Evolutionary conservation across 2,113 vertebrate species (phyloP).

Genomic region (Danio rerio): DNA sequence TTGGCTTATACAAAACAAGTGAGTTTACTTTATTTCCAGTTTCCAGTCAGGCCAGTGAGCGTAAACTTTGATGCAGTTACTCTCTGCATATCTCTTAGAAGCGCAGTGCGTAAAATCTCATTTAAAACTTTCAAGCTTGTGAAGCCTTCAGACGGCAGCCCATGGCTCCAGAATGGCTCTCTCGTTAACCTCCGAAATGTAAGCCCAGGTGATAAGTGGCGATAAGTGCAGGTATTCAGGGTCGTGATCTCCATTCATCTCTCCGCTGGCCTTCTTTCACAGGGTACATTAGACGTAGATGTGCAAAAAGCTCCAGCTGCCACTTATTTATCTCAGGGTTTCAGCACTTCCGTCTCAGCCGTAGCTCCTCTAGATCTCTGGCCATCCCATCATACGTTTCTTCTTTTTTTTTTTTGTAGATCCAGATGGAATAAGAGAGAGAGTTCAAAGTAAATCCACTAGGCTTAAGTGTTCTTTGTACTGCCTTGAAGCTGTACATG

Average conservation of each 20-base stretch:
- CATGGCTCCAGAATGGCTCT: background rate
- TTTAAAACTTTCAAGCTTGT: slow-evolving; percentile 2
- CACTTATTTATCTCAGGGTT: slow-evolving; percentile 25
- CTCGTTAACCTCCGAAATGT: slow-evolving; percentile 1
- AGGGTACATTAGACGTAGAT: slow-evolving; percentile 8
- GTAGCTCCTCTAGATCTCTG: background rate
- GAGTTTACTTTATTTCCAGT: slow-evolving; percentile 24
- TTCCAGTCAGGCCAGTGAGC: background rate
- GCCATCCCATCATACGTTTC: background rate
- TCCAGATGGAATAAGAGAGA: background rate
- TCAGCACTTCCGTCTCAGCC: slow-evolving; percentile 6
- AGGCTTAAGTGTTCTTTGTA: background rate
- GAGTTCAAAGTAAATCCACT: slow-evolving; percentile 20
- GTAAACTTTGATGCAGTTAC: background rate
- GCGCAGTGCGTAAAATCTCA: background rate
- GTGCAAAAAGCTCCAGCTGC: slow-evolving; percentile 35
- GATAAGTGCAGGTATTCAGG: slow-evolving; percentile 30
- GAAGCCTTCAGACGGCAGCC: background rate
- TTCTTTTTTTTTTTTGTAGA: background rate
- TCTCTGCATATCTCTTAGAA: background rate
- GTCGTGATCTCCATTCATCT: slow-evolving; percentile 27
- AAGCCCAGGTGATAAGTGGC: slow-evolving; percentile 32
- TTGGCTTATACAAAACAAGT: slow-evolving; percentile 24
- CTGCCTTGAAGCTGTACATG: background rate
- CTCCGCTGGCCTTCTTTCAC: slow-evolving; percentile 1